Percentiles rank a stretch among this genome's conserved stretches.
Conservation (phyloP, 1,140 invertebrate species). For the Frieseomelitta varia region DNA sequence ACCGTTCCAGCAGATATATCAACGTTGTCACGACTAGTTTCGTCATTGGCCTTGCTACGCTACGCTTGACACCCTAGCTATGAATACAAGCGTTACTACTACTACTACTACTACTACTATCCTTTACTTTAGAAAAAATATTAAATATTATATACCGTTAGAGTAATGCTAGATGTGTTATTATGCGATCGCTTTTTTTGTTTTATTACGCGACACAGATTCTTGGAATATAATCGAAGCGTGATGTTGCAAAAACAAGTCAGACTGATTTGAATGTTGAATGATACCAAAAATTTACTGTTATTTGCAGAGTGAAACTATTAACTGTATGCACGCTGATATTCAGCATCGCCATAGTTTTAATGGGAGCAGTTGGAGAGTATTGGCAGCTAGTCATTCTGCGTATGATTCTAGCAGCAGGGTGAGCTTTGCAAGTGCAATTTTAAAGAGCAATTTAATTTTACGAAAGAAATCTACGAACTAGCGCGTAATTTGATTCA, state of each 20-base stretch:
- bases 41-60: too few relatives aligned
- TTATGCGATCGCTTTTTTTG: background rate
- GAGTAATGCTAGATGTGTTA: background rate
- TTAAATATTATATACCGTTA: background rate
- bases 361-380: constrained; percentile 91
- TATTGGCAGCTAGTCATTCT: constrained; percentile 96
- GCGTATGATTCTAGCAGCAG: constrained; percentile 93
- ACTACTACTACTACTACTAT: background rate
- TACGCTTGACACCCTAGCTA: background rate
- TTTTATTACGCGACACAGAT: background rate
- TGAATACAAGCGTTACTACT: background rate
- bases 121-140: background rate
- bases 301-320: constrained; percentile 85
- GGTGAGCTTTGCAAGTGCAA: constrained; percentile 79
- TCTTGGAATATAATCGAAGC: background rate
- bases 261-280: background rate
- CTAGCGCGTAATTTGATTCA: too few relatives aligned
- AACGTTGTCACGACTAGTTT: background rate
- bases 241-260: background rate
- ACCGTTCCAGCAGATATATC: background rate
- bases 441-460: background rate
- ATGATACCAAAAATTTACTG: too few relatives aligned
- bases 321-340: constrained; percentile 89
- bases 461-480: too few relatives aligned
- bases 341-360: constrained; percentile 91